Base-by-base conservation (phyloP, 2,888 invertebrate species). In the Brachypalpus laphriformis region DNA sequence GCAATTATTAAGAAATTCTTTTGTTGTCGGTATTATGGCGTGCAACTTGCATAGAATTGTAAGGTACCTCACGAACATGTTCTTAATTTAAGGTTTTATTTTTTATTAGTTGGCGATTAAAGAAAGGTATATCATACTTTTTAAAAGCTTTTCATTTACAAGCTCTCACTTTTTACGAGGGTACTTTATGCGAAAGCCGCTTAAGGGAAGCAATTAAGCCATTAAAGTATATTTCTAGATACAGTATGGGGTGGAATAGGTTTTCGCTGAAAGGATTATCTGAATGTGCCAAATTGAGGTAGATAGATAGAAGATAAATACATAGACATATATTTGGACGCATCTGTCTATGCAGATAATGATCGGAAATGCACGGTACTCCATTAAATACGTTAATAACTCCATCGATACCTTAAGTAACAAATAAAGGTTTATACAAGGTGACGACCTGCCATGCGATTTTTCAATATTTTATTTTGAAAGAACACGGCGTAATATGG, bases 1-100 rank as follows among this genome's bases (percentile, higher is more conserved):
- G 11, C 66, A 82, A 72, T 77, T 61, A 77, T 82, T 66, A 77
- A 82, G 66, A 65, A 75, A 66, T 72, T 66, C 56, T 40, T 61
- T 72, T 68, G 18, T 71, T 72, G 34, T 34, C 7, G 45, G 22
- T 49, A 56, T 1, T 16, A 34, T 80, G 18, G 74, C 81, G 31
- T 81, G 81, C 61, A 81, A 54, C 51, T 63, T 68, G 22, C 25
- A 37, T 42, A 18, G 34, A 20, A 9, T 57, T 66, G 28, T 11
- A 31, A 42, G 49, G 59, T 3, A 31, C 49, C 34, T 7, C 76
- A 77, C 76, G 76, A 77, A 76, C 57, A 9, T 37, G 18, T 31
- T 47, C 11, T 47, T 18, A 49, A 34, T 65, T 34, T 14, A 28
- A 31, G 3, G 9, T 1, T 5, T 51, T 28, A 28, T 61, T 28